Conservation (phyloP, 2,888 invertebrate genomes). For the Pachycephus smyrnensis region DNA sequence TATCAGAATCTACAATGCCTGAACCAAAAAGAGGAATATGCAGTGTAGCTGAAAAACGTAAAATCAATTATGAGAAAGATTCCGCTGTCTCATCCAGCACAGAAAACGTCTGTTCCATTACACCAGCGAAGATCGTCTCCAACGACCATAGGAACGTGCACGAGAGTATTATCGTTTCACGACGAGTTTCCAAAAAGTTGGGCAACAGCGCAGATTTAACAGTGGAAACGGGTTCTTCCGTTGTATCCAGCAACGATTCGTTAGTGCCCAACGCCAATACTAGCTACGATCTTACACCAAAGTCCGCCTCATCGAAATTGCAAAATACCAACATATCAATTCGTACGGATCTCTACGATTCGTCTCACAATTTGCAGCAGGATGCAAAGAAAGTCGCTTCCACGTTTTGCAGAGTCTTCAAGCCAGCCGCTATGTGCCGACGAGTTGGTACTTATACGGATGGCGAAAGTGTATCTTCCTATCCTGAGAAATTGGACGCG, state of each 20-base stretch:
- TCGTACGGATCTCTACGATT: conserved; percentile 59
- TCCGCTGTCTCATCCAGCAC: not conserved
- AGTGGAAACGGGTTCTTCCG: conserved; percentile 24
- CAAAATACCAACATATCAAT: conserved; percentile 60
- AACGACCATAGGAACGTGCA: conserved; percentile 25
- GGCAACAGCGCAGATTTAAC: conserved; percentile 39
- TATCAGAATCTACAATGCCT: not conserved
- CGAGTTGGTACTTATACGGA: conserved; percentile 10
- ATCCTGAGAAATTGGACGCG: not conserved
- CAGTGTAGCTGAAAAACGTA: not conserved
- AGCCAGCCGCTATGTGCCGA: conserved; percentile 22
- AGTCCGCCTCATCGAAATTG: conserved; percentile 35
- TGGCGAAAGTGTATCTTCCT: conserved; percentile 14
- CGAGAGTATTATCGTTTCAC: conserved; percentile 43
- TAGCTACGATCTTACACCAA: conserved; percentile 15
- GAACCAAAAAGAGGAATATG: not conserved
- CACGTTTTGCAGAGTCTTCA: conserved; percentile 39
- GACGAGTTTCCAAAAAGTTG: conserved; percentile 45
- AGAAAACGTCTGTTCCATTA: conserved; percentile 16
- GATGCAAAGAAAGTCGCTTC: conserved; percentile 39
- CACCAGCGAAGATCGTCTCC: conserved; percentile 9
- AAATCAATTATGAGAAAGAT: not conserved
- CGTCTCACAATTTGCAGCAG: conserved; percentile 48
- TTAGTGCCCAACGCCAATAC: conserved; percentile 12
- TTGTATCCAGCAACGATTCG: conserved; percentile 21